A percentile compares a stretch with the other conserved stretches of the same genome.
phyloP scores from a whole-genome alignment of 2,888 invertebrate species.

The Nomada lathburiana region DNA sequence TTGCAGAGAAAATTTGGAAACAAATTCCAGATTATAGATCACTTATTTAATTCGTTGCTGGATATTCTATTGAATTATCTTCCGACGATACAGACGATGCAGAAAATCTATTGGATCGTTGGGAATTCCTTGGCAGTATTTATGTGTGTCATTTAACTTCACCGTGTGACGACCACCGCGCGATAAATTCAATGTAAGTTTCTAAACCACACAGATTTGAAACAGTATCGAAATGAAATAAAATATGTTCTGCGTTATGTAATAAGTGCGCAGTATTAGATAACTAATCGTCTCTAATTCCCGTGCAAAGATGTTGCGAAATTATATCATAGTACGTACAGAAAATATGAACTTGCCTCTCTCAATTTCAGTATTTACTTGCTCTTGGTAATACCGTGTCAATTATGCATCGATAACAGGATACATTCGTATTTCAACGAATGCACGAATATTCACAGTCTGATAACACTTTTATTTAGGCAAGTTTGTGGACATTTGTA shows the following conservation, averaged over 20 bases:
- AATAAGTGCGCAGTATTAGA: background rate
- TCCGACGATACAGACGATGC: no score
- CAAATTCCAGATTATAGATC: no score
- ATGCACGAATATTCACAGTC: no score
- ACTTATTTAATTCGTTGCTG: no score
- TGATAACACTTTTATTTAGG: no score
- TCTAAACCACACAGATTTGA: background rate
- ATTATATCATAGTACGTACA: background rate
- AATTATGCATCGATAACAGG: background rate
- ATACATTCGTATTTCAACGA: background rate
- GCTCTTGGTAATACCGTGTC: background rate
- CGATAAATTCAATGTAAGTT: background rate
- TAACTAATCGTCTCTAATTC: constrained; percentile 9
- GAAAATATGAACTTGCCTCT: background rate
- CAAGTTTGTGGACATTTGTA: no score
- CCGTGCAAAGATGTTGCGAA: background rate
- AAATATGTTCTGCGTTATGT: background rate
- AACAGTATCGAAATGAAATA: background rate
- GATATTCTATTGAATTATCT: no score
- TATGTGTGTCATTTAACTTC: background rate
- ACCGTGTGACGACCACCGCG: background rate
- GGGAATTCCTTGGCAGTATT: no score
- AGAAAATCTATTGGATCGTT: no score
- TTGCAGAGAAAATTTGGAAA: no score
- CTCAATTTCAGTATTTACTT: background rate